Evolutionary conservation across 2,797 vertebrate genomes (phyloP).

Genomic region (Heteromormyrus szaboi): DNA sequence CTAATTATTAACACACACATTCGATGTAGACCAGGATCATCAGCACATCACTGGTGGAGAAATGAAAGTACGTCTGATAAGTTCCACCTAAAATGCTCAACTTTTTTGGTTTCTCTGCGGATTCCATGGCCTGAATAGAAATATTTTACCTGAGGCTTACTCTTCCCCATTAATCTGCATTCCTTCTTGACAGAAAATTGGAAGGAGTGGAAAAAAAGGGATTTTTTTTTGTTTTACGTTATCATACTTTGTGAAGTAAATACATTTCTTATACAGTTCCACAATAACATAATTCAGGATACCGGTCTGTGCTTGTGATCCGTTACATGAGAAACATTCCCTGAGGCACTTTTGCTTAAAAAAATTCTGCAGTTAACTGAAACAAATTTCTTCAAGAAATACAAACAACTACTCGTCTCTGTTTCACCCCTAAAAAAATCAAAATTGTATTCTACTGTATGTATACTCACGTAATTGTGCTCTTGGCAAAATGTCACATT

Average conservation of each 20-base stretch:
- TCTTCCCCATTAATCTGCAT: conserved; percentile 32
- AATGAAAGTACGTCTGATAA: conserved; percentile 15
- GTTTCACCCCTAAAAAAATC: conserved; percentile 57
- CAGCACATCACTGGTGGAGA: conserved; percentile 17
- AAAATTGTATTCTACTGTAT: conserved; percentile 68
- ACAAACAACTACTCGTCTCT: conserved; percentile 45
- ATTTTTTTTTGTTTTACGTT: neutral
- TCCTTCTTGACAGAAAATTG: conserved; percentile 49
- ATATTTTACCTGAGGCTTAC: conserved; percentile 64
- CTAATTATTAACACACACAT: conserved; percentile 13
- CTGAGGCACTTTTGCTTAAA: conserved; percentile 61
- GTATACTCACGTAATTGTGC: conserved; percentile 59
- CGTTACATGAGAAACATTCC: conserved; percentile 64
- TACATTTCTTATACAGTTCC: neutral
- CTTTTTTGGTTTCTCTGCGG: conserved; percentile 65
- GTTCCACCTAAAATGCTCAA: conserved; percentile 42
- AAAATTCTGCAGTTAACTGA: conserved; percentile 64
- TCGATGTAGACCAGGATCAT: conserved; percentile 13
- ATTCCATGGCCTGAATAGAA: conserved; percentile 72
- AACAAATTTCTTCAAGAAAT: conserved; percentile 76
- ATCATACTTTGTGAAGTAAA: conserved; percentile 8
- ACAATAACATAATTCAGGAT: conserved; percentile 18
- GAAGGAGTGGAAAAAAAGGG: conserved; percentile 35
- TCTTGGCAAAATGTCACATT: conserved; percentile 65
- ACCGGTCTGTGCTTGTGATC: conserved; percentile 63